phyloP scores from a whole-genome alignment of 1,140 invertebrate species.

The Melanaphis sacchari region DNA sequence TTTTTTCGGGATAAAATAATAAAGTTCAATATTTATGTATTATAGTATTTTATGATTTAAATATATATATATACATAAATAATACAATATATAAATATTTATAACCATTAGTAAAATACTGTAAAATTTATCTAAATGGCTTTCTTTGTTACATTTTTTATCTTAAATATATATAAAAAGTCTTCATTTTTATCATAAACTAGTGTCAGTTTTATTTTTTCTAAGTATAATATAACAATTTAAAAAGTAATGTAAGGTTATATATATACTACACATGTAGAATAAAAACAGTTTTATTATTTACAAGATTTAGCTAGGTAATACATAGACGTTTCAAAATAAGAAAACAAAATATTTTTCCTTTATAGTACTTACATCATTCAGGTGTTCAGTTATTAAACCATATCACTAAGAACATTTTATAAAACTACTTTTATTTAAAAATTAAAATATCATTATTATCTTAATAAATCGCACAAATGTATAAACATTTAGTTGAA shows the following conservation, averaged over 20 bases:
- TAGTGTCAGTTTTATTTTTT: slow-evolving; percentile 7
- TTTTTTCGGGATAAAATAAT: background rate
- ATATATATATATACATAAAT: background rate
- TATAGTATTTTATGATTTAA: background rate
- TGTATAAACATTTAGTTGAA: background rate
- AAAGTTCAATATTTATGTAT: background rate
- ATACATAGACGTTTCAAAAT: background rate
- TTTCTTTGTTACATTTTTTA: background rate
- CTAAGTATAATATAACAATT: slow-evolving; percentile 8
- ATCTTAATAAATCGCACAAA: background rate
- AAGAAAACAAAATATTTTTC: background rate
- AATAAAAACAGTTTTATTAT: slow-evolving; percentile 1
- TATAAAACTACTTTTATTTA: background rate
- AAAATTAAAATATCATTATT: background rate
- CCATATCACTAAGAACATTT: background rate
- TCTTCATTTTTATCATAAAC: background rate
- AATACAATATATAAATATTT: background rate
- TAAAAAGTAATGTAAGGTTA: background rate
- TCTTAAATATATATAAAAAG: background rate
- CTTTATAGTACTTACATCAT: background rate
- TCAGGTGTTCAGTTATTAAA: background rate
- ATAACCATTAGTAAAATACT: background rate
- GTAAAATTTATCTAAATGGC: background rate
- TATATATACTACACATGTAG: background rate
- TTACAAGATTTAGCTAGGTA: background rate